Evolutionary conservation across 2,888 invertebrate species (phyloP).

Genomic region (Aethes cnicana): DNA sequence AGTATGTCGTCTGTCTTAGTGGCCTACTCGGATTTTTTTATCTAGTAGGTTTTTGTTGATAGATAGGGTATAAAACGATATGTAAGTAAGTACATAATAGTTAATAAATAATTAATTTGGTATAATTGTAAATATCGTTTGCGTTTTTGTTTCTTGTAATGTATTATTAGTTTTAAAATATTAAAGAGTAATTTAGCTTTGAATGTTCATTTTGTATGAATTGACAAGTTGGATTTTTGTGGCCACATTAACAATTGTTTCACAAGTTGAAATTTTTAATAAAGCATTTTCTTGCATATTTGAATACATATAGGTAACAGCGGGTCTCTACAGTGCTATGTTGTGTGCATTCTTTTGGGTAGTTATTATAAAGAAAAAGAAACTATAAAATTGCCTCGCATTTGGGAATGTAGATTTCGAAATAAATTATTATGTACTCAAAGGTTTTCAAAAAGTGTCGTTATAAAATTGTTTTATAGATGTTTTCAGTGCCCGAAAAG

Average conservation of each 20-base stretch:
- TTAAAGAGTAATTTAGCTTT: slow-evolving; percentile 69
- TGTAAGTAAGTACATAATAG: slow-evolving; percentile 72
- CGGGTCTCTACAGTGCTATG: slow-evolving; percentile 58
- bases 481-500: slow-evolving; percentile 56
- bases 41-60: slow-evolving; percentile 75
- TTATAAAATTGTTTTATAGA: slow-evolving; percentile 69
- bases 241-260: slow-evolving; percentile 61
- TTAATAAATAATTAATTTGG: slow-evolving; percentile 54
- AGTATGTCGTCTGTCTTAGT: slow-evolving; percentile 75
- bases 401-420: slow-evolving; percentile 82
- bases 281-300: slow-evolving; percentile 42
- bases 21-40: slow-evolving; percentile 71
- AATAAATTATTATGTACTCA: slow-evolving; percentile 64
- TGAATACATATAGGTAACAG: slow-evolving; percentile 66
- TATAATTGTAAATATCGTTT: slow-evolving; percentile 80
- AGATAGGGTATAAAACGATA: slow-evolving; percentile 75
- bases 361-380: slow-evolving; percentile 52
- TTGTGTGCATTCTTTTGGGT: slow-evolving; percentile 61
- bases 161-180: slow-evolving; percentile 75
- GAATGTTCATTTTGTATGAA: slow-evolving; percentile 62
- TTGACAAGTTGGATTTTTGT: slow-evolving; percentile 74
- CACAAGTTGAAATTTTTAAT: slow-evolving; percentile 41
- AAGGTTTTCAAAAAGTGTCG: slow-evolving; percentile 73
- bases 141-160: slow-evolving; percentile 72
- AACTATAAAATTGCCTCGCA: slow-evolving; percentile 81